These are phyloP conservation scores for Trichechus manatus DNA, from an alignment of 2,113 vertebrate genomes.

Conservation along the genomic window DNA sequence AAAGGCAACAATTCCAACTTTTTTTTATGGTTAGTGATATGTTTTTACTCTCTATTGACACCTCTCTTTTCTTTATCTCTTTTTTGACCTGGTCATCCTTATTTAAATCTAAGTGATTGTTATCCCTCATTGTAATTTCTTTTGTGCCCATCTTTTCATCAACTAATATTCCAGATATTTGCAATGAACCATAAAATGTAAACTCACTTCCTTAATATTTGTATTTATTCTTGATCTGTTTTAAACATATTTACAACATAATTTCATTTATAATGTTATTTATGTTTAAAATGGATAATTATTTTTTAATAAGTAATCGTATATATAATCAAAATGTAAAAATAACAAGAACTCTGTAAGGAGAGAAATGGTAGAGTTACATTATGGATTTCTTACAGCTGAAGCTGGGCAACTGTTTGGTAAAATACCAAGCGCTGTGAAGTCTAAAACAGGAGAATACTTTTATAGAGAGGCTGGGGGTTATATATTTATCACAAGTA, in stretches of 20 bases:
- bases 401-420: not conserved
- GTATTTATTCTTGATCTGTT: not conserved
- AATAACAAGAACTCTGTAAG: not conserved
- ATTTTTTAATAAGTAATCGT: not conserved
- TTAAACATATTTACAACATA: not conserved
- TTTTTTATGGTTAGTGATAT: not conserved
- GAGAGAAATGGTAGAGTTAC: not conserved
- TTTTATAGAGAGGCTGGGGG: not conserved
- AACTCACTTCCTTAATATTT: not conserved
- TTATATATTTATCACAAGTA: not conserved
- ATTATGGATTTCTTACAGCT: not conserved
- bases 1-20: not conserved
- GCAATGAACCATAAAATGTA: not conserved
- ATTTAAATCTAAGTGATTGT: not conserved
- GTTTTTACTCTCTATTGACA: not conserved
- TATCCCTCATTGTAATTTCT: not conserved
- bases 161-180: not conserved
- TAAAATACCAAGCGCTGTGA: not conserved
- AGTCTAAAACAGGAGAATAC: not conserved
- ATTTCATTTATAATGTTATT: not conserved
- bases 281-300: not conserved
- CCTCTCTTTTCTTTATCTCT: not conserved
- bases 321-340: not conserved
- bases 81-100: not conserved
- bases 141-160: not conserved